Evolutionary conservation across 2,113 vertebrate species (phyloP).

Genomic region (Nibea coibor): DNA sequence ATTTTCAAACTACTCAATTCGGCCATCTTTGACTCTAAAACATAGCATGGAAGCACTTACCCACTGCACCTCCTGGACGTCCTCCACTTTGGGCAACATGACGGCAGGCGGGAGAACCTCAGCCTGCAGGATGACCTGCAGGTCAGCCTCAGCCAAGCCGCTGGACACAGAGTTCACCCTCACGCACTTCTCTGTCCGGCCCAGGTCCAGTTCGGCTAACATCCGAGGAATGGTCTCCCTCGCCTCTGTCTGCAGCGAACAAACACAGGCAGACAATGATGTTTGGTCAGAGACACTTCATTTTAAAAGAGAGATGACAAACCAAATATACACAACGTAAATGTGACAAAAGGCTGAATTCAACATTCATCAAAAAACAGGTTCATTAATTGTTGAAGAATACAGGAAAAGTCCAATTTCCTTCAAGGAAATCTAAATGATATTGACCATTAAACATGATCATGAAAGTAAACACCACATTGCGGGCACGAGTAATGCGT

Average conservation of each 20-base stretch:
- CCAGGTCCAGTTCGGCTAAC: slow-evolving; percentile 88
- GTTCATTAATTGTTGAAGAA: not conserved
- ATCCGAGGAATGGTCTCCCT: slow-evolving; percentile 88
- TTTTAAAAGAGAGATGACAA: not conserved
- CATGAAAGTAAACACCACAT: slow-evolving; percentile 23
- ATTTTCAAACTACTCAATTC: not conserved
- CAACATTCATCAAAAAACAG: not conserved
- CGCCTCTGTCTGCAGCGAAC: slow-evolving; percentile 87
- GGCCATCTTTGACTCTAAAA: not conserved
- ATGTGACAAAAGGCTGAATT: not conserved
- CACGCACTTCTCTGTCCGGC: slow-evolving; percentile 92
- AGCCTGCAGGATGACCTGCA: slow-evolving; percentile 87
- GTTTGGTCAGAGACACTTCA: not conserved
- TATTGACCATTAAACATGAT: slow-evolving; percentile 13
- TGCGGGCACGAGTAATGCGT: not conserved
- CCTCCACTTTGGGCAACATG: slow-evolving; percentile 97
- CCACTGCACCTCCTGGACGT: slow-evolving; percentile 91
- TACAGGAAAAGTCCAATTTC: slow-evolving; percentile 22
- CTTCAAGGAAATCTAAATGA: slow-evolving; percentile 17
- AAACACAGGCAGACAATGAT: not conserved
- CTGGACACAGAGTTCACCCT: slow-evolving; percentile 96
- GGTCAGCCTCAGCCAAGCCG: slow-evolving; percentile 90
- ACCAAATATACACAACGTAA: not conserved
- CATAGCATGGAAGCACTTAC: slow-evolving; percentile 73
- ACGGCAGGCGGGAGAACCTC: slow-evolving; percentile 91